A percentile compares a stretch with the other conserved stretches of the same genome.
Conservation (phyloP, 1,140 invertebrate genomes). For the Bradynema listronoti region DNA sequence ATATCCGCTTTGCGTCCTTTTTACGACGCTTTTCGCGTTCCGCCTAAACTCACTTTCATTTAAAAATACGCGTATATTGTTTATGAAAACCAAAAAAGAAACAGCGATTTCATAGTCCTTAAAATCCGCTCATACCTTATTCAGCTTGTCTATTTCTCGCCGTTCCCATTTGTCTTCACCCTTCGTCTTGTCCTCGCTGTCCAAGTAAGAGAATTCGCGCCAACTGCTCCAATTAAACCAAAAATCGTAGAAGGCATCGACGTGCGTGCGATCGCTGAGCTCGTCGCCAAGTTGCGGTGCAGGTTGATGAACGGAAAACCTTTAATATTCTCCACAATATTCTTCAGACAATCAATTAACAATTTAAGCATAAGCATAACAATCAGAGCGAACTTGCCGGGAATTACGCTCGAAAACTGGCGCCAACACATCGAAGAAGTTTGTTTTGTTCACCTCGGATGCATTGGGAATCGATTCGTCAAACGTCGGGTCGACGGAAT, state of each 20-base stretch:
- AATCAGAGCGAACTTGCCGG: conserved; percentile 59
- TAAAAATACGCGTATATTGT: no score
- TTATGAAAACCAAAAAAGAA: no score
- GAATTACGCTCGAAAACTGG: conserved; percentile 76
- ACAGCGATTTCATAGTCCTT: no score
- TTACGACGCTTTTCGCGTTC: conserved; percentile 45
- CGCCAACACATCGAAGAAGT: conserved; percentile 75
- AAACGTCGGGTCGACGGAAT: conserved; percentile 86
- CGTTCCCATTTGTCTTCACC: conserved; percentile 88
- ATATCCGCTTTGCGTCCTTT: conserved; percentile 34
- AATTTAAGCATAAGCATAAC: no score
- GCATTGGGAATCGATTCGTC: conserved; percentile 75
- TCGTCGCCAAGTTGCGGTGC: conserved; percentile 77
- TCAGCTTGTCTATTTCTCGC: conserved; percentile 94
- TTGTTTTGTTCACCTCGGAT: conserved; percentile 62
- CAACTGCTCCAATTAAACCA: conserved; percentile 94
- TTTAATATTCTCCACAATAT: conserved; percentile 33
- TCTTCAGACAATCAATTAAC: conserved; percentile 4
- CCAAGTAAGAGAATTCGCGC: conserved; percentile 96
- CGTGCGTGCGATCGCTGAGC: conserved; percentile 62
- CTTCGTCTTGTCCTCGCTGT: conserved; percentile 96
- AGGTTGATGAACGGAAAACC: conserved; percentile 81
- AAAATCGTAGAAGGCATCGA: conserved; percentile 64
- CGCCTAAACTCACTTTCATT: no score
- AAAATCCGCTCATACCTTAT: conserved; percentile 87